A percentile compares a stretch with the other conserved stretches of the same genome.
Conservation (phyloP, 2,113 vertebrate genomes). For the Pachycephala philippinensis region DNA sequence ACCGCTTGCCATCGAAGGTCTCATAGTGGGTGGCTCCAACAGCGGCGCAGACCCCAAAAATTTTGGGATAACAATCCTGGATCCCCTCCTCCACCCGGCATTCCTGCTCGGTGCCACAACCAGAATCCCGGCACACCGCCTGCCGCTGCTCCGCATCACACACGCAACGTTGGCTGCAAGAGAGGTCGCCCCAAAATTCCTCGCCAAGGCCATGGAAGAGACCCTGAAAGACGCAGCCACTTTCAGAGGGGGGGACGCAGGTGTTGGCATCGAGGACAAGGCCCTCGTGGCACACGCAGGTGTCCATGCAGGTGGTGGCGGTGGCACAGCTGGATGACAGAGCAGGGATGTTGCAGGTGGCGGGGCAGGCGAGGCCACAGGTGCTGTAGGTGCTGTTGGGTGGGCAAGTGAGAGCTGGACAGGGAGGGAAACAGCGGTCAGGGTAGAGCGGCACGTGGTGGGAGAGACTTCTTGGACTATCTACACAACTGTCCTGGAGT, state of each 20-base stretch:
- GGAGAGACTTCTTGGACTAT: not conserved
- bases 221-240: conserved; percentile 60
- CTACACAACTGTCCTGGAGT: not conserved
- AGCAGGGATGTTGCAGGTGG: conserved; percentile 21
- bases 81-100: conserved; percentile 67
- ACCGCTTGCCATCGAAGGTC: conserved; percentile 65
- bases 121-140: conserved; percentile 32
- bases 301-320: conserved; percentile 9
- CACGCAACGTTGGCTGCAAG: conserved; percentile 43
- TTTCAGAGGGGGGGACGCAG: conserved; percentile 23
- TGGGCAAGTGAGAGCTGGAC: conserved; percentile 61
- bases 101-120: conserved; percentile 41
- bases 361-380: conserved; percentile 45
- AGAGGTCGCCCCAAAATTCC: conserved; percentile 46
- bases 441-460: not conserved
- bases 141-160: not conserved
- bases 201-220: not conserved
- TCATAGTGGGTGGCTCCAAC: conserved; percentile 66
- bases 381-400: conserved; percentile 55
- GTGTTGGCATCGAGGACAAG: conserved; percentile 41
- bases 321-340: not conserved
- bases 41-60: conserved; percentile 41
- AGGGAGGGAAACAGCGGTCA: rapidly evolving
- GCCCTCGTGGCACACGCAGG: conserved; percentile 58
- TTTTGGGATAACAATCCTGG: conserved; percentile 57